Conservation (phyloP, 2,888 invertebrate species). For the Diaphora mendica region DNA sequence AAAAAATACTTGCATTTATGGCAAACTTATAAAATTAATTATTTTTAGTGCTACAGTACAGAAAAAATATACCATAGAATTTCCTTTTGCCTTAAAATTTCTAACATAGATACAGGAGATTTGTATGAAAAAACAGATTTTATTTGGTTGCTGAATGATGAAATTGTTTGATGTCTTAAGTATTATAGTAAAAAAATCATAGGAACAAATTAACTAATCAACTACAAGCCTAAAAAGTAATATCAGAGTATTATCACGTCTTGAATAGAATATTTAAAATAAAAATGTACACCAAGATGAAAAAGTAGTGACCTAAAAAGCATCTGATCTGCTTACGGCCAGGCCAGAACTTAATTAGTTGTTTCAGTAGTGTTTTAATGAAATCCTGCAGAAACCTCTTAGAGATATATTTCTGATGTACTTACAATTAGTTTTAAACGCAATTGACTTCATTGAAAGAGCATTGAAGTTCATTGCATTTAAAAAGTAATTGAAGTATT, state of each 20-base stretch:
- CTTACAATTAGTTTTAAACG: not conserved
- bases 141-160: not conserved
- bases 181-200: not conserved
- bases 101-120: no score
- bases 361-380: conserved; percentile 26
- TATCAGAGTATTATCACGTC: conserved; percentile 21
- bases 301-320: conserved; percentile 24
- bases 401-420: not conserved
- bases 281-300: no score
- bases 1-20: no score
- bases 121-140: not conserved
- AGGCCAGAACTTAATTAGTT: conserved; percentile 40
- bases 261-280: conserved; percentile 32
- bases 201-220: not conserved
- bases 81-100: no score
- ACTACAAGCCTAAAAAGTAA: conserved; percentile 2
- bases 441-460: not conserved
- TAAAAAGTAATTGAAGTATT: no score
- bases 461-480: no score
- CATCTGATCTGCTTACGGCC: not conserved
- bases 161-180: not conserved
- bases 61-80: no score
- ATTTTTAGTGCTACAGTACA: no score
- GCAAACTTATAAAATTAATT: no score
- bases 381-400: conserved; percentile 16